Percentiles rank a stretch among this genome's conserved stretches.
Evolutionary conservation across 1,140 invertebrate species (phyloP).

Genomic region (Dysdera silvatica): DNA sequence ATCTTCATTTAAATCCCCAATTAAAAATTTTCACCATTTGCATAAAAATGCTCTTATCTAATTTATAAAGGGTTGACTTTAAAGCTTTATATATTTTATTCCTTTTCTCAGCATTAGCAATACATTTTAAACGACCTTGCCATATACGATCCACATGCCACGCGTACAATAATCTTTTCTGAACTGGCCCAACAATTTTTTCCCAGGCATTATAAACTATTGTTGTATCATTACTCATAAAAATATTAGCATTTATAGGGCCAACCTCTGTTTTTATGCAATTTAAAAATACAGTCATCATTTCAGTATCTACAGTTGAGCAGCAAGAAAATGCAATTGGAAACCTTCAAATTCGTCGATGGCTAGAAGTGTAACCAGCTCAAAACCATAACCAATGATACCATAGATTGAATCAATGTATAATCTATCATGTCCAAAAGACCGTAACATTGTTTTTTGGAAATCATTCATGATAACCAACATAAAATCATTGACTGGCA

Average conservation of each 20-base stretch:
- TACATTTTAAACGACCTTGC: background rate
- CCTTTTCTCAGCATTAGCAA: background rate
- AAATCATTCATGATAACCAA: slow-evolving; percentile 3
- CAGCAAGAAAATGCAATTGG: background rate
- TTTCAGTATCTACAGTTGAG: background rate
- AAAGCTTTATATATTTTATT: background rate
- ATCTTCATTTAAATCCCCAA: background rate
- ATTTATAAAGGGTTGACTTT: slow-evolving; percentile 10
- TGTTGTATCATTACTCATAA: slow-evolving; percentile 6
- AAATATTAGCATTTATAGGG: background rate
- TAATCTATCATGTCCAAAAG: slow-evolving; percentile 6
- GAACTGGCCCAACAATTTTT: background rate
- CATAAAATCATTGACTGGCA: background rate
- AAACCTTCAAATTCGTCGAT: slow-evolving; percentile 9
- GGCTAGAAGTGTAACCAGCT: slow-evolving; percentile 8
- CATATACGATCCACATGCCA: slow-evolving; percentile 7
- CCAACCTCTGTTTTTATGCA: background rate
- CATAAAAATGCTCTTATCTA: background rate
- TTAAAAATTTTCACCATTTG: background rate
- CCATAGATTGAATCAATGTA: slow-evolving; percentile 19
- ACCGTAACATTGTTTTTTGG: slow-evolving; percentile 7
- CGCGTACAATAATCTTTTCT: background rate
- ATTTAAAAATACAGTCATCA: slow-evolving; percentile 6
- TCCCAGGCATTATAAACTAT: slow-evolving; percentile 7
- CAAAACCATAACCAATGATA: slow-evolving; percentile 9